Base-by-base conservation (phyloP, 1,140 invertebrate genomes). In the Aphelinus atriplicis region DNA sequence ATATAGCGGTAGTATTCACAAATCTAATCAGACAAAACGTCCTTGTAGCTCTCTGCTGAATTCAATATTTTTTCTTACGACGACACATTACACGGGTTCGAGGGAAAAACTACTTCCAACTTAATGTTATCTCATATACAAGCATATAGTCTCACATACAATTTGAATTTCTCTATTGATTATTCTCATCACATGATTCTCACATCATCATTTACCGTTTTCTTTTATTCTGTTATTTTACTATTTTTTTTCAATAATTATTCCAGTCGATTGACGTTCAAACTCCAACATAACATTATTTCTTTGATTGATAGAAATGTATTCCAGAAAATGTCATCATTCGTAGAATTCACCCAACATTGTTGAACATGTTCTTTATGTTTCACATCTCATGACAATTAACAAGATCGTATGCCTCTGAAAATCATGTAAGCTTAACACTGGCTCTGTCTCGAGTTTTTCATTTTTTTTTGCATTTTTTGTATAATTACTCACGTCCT, bases 41-140 rank as follows among this genome's bases (percentile, higher is more conserved):
- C 58, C 9, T 75, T 64, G 50, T 76, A 71, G n/a, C 60, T 71
- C 65, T 76, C 51, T 68, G 63, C 78, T 77, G 45, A 47, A 58
- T 62, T 74, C 61, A 63, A 77, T 77, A 56, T 75, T 57, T 76
- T 77, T 70, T 56, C 47, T 78, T 69, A 75, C 65, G 64, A 83
- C 76, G 76, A 80, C 81, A 80, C 74, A 82, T 82, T 82, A 80
- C 75, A 82, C 75, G 66, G 78, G 74, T 83, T 84, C 76, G 80
- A 83, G 80, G 79, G 80, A 84, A 84, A 84, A 77, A 71, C 82
- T 86, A 85, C 80, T 86, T 58, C 84, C 84, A 26, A 81, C 79
- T 80, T 81, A 85, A 84, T 82, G 78, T 67, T 83, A 81, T 81
- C 62, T 67, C 82, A 85, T 85, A 84, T 83, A 83, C 83, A 85